phyloP scores from a whole-genome alignment of 2,113 vertebrate genomes.

The Myiozetetes cayanensis region DNA sequence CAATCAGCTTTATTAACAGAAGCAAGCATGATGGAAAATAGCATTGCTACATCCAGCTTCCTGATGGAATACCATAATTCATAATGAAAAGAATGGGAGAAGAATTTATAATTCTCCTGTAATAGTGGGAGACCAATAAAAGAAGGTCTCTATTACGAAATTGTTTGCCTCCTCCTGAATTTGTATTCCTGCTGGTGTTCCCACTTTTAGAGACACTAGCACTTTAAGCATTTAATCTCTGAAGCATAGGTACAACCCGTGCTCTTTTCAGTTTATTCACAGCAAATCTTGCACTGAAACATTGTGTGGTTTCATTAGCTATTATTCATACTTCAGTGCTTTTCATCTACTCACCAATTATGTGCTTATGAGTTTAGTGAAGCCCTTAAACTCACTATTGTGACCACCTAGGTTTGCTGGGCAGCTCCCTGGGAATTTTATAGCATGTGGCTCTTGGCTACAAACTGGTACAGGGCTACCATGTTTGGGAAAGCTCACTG shows the following conservation, averaged over 20 bases:
- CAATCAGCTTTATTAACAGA: neutral
- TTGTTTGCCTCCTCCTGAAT: neutral
- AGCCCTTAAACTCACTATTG: neutral
- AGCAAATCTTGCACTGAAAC: neutral
- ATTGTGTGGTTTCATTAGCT: neutral
- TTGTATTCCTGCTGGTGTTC: neutral
- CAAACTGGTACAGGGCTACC: neutral
- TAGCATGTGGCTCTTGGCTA: neutral
- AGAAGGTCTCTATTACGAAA: neutral
- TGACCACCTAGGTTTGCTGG: neutral
- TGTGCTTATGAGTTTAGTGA: rapidly evolving
- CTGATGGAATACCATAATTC: neutral
- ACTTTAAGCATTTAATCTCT: neutral
- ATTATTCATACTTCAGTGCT: neutral
- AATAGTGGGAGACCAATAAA: neutral
- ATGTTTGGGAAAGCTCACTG: neutral
- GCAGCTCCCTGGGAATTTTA: neutral
- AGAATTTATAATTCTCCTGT: neutral
- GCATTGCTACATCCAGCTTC: neutral
- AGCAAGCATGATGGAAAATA: neutral
- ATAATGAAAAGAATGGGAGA: neutral
- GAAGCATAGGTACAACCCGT: rapidly evolving
- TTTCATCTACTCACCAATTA: neutral
- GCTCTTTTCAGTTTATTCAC: neutral
- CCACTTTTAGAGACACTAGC: neutral